Evolutionary conservation across 2,113 vertebrate species (phyloP), one percentile per base, ranked within the genome.

Genomic region (Gavialis gangeticus): DNA sequence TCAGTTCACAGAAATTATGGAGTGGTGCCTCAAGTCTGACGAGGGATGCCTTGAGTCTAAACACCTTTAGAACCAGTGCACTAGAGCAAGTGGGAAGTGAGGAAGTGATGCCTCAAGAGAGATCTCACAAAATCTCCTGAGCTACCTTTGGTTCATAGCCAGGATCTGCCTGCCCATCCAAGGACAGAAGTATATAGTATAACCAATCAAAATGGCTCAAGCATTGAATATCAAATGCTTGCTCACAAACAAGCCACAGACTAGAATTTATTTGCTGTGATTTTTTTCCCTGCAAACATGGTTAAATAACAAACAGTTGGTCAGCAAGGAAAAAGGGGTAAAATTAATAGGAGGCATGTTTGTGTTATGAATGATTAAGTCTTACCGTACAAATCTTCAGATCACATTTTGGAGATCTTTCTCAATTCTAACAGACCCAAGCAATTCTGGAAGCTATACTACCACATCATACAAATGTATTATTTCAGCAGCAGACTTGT

Each of bases 401-500:
- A 37, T 82, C 28, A 12, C 63, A 66, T 82, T 83, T 83, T 71
- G 56, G 30, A 18, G 25, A 21, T 58, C 64, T 85, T 78, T 9
- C 82, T 94, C 64, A 54, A 12, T 37, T 79, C 60, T 87, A 67
- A 79, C 14, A 89, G 87, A 62, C 84, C 21, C n/a, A 37, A 69
- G 84, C 60, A 85, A 75, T 66, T 93, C 64, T 91, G 88, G 67
- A 96, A 93, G 60, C 91, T 85, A 80, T 67, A 30, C 13, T 75
- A 15, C 92, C 62, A 86, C 62, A 34, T 19, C n/a, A 73, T 96
- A 82, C 84, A 81, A 14, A 92, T 82, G 28, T 76, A 87, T 90
- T 87, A 54, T 94, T 96, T 96, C 88, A 78, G 75, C 54, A 67
- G 82, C 94, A 94, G 95, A 77, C 75, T 95, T 95, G 86, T 95